A percentile compares a stretch with the other conserved stretches of the same genome.
Evolutionary conservation across 2,113 vertebrate genomes (phyloP).

Genomic region (Antechinus stuartii): DNA sequence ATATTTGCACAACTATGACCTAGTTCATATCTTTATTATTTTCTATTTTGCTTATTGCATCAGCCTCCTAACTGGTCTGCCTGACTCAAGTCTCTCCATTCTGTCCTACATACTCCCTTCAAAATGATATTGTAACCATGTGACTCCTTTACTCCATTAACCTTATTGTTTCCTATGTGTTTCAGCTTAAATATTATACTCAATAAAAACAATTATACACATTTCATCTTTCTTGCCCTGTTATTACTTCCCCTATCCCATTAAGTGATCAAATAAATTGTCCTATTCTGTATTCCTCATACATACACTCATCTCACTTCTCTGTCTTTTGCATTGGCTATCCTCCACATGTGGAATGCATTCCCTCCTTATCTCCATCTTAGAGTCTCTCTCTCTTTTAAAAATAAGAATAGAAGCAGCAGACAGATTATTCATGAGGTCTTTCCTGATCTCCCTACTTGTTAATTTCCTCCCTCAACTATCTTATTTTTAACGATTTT

Average conservation of each 20-base stretch:
- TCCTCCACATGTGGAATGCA: too few species aligned
- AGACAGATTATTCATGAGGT: too few species aligned
- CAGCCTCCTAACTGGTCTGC: background rate
- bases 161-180: background rate
- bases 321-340: background rate
- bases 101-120: background rate
- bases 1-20: background rate
- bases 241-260: background rate
- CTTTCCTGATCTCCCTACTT: too few species aligned
- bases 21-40: background rate
- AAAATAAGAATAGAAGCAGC: too few species aligned
- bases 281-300: background rate
- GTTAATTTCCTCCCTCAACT: background rate
- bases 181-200: background rate
- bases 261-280: background rate
- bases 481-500: background rate
- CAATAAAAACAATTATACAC: background rate
- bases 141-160: background rate
- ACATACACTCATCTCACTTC: background rate
- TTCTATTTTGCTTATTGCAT: background rate
- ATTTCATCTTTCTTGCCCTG: background rate
- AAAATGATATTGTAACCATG: background rate
- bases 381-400: too few species aligned
- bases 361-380: too few species aligned
- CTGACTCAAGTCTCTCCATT: background rate